These are phyloP conservation scores for Drosophila atroscutellata DNA, from an alignment of 2,888 invertebrate genomes.

Conservation along the genomic window DNA sequence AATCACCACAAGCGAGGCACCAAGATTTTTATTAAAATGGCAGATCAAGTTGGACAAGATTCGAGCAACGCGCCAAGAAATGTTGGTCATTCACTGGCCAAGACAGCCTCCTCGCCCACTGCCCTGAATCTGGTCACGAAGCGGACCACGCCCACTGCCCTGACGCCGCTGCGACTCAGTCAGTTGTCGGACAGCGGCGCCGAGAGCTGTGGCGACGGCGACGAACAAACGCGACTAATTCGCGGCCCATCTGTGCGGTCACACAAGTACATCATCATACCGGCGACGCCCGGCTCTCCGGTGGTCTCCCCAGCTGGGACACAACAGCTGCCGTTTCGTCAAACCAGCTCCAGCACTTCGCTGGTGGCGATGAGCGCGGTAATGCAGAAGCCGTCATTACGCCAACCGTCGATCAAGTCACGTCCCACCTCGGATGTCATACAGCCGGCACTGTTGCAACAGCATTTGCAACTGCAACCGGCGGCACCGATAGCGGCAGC, in stretches of 20 bases:
- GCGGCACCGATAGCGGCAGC: slow-evolving; percentile 26
- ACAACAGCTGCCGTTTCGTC: slow-evolving; percentile 61
- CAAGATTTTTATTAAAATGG: slow-evolving; percentile 29
- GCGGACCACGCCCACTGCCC: slow-evolving; percentile 55
- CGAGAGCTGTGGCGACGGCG: slow-evolving; percentile 78
- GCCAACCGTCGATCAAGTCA: slow-evolving; percentile 59
- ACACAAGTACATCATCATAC: slow-evolving; percentile 84
- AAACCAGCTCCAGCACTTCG: slow-evolving; percentile 73
- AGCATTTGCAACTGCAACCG: slow-evolving; percentile 36
- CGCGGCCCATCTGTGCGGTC: slow-evolving; percentile 79
- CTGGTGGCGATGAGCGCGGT: slow-evolving; percentile 69
- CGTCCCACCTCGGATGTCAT: slow-evolving; percentile 73
- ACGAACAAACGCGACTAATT: slow-evolving; percentile 82
- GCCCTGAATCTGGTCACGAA: slow-evolving; percentile 56
- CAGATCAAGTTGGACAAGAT: slow-evolving; percentile 47
- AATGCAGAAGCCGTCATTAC: slow-evolving; percentile 59
- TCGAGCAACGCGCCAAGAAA: slow-evolving; percentile 22
- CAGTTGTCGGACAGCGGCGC: slow-evolving; percentile 82
- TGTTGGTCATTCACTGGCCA: slow-evolving; percentile 34
- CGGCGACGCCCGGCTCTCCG: slow-evolving; percentile 75
- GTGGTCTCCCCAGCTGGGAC: slow-evolving; percentile 12
- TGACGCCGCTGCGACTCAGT: slow-evolving; percentile 75
- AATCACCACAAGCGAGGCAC: slow-evolving; percentile 6
- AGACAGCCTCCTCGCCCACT: slow-evolving; percentile 69
- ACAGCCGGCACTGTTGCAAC: slow-evolving; percentile 56